Evolutionary conservation across 2,113 vertebrate genomes (phyloP), one percentile per base, ranked within the genome.

Genomic region (Xiphophorus couchianus): DNA sequence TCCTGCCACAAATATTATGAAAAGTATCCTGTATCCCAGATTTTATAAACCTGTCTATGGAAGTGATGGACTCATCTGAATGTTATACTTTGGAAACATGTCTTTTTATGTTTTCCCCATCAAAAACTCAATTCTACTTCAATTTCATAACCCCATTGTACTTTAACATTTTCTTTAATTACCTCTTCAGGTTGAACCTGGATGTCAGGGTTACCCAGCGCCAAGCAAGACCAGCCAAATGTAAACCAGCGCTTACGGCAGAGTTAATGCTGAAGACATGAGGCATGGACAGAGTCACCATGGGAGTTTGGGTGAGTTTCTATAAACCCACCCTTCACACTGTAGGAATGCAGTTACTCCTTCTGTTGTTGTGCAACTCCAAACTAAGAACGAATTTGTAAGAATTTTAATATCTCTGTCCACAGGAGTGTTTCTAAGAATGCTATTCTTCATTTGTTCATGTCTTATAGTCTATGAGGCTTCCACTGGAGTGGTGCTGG

Each of bases 401-500:
- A 19, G 1, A 66, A 22, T 37, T 25, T 5, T 37, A 39, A 37
- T 3, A 33, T 63, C 14, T 31, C 19, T 65, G 63, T 65, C 11
- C 5, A 7, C 25, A 42, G 27, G 25, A 17, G n/a, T 28, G 8
- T 67, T 67, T 44, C 62, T 48, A 35, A 69, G 25, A 39, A 30
- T 3, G 7, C 0, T 13, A 2, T 66, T 63, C 12, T 62, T 54
- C 22, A 69, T 29, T 68, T 29, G 54, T 27, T 71, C 8, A 1
- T 69, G 19, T 73, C 62, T 75, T 82, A 8, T 78, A 85, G 80
- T 39, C 60, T 78, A 39, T 30, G 76, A 90, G 90, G 93, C 93
- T 79, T 80, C 96, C 8, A 73, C 73, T 69, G 30, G 88, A 91
- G 86, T 95, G 92, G 81, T 95, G 90, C 85, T 96, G 62, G 77